Percentiles rank a stretch among this genome's conserved stretches.
These are phyloP conservation scores for Scolopax rusticola DNA, from an alignment of 2,797 vertebrate genomes.

Conservation along the genomic window DNA sequence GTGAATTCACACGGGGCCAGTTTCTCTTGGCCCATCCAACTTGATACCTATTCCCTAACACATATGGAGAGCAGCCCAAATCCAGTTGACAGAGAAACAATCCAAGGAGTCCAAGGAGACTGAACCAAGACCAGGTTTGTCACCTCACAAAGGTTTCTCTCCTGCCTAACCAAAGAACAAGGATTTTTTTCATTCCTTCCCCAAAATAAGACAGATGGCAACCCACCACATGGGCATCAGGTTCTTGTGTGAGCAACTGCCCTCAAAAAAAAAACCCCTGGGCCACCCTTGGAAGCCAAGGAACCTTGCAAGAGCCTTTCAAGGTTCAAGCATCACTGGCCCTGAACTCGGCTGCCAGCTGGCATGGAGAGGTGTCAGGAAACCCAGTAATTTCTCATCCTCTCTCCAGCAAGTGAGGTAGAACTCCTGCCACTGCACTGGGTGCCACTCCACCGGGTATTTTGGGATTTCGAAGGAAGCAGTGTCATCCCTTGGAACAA, in stretches of 20 bases:
- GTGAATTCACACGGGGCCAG: not conserved
- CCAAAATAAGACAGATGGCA: not conserved
- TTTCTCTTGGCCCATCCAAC: not conserved
- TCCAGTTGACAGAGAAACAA: not conserved
- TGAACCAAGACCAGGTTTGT: not conserved
- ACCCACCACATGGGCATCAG: not conserved
- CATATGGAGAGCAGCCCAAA: not conserved
- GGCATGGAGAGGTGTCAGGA: not conserved
- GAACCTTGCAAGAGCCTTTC: not conserved
- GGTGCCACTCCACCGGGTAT: not conserved
- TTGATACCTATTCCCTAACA: not conserved
- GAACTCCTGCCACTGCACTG: not conserved
- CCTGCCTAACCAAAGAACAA: not conserved
- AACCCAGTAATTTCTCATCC: not conserved
- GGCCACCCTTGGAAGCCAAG: not conserved
- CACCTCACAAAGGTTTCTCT: not conserved
- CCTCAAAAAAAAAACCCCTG: not conserved
- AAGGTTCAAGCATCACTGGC: not conserved
- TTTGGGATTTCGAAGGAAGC: conserved; percentile 22
- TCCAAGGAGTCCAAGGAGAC: too few relatives aligned
- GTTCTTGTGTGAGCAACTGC: not conserved
- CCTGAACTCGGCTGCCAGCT: not conserved
- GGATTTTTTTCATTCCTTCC: not conserved
- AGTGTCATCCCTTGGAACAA: not conserved
- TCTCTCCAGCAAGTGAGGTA: not conserved